Conservation (phyloP, 2,113 vertebrate species). For the Prunella himalayana region DNA sequence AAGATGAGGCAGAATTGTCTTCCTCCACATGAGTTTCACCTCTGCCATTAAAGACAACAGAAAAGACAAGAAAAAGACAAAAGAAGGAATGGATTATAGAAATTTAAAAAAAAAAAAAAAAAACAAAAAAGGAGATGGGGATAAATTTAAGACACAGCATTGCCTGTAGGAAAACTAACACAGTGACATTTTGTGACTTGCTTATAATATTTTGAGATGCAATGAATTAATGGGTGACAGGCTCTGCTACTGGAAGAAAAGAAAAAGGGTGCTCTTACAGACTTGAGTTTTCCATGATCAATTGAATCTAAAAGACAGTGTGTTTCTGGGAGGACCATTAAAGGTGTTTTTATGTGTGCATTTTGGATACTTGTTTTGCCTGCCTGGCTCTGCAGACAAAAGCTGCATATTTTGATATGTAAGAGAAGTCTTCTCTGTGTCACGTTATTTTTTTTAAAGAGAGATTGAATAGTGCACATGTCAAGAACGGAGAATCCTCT, state of each 20-base stretch:
- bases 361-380: slow-evolving; percentile 34
- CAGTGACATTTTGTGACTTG: neutral
- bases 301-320: neutral
- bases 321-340: neutral
- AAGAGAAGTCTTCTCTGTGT: slow-evolving; percentile 49
- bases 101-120: neutral
- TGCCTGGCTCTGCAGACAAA: slow-evolving; percentile 57
- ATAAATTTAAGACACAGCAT: neutral
- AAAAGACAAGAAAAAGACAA: neutral
- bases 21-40: neutral
- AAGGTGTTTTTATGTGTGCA: neutral
- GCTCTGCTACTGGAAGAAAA: neutral
- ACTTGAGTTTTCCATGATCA: neutral
- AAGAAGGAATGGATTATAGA: neutral
- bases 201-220: neutral
- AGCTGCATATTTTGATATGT: slow-evolving; percentile 53
- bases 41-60: neutral
- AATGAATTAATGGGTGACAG: neutral
- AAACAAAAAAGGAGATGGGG: neutral
- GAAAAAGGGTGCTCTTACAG: neutral
- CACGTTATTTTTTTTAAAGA: slow-evolving; percentile 40
- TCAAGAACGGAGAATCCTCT: slow-evolving; percentile 71
- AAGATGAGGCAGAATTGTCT: neutral
- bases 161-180: neutral
- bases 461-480: slow-evolving; percentile 58